Percentiles rank a stretch among this genome's conserved stretches.
Evolutionary conservation across 2,797 vertebrate species (phyloP).

Genomic region (Pagetopsis macropterus): DNA sequence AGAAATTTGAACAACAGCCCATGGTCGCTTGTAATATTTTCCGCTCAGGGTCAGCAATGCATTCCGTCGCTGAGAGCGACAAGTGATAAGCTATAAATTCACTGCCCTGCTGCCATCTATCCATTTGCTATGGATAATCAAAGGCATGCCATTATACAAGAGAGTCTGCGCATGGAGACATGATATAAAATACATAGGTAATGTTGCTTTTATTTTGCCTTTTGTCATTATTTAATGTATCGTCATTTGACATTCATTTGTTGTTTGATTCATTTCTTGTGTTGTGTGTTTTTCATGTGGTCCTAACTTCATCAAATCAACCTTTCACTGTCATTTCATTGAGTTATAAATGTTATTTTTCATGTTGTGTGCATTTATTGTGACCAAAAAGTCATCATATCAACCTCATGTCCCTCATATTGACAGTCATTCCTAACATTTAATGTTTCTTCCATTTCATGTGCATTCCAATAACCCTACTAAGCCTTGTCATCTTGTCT

Average conservation of each 20-base stretch:
- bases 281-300: constrained; percentile 9
- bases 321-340: constrained; percentile 10
- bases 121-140: constrained; percentile 67
- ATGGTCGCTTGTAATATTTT: constrained; percentile 75
- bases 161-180: constrained; percentile 31
- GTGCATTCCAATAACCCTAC: constrained; percentile 56
- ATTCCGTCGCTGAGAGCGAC: constrained; percentile 67
- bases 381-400: constrained; percentile 26
- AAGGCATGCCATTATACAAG: constrained; percentile 57
- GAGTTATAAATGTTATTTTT: constrained; percentile 6
- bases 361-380: constrained; percentile 14
- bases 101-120: constrained; percentile 65
- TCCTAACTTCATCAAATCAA: constrained; percentile 23
- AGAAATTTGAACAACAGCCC: constrained; percentile 70
- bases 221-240: constrained; percentile 11
- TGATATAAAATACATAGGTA: constrained; percentile 30
- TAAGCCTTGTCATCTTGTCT: constrained; percentile 76
- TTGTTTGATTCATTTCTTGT: constrained; percentile 16
- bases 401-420: constrained; percentile 7
- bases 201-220: constrained; percentile 8
- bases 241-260: constrained; percentile 15
- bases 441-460: constrained; percentile 40
- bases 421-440: constrained; percentile 22
- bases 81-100: constrained; percentile 83
- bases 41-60: constrained; percentile 67